Base-by-base conservation (phyloP, 2,113 vertebrate species). In the Canis aureus region DNA sequence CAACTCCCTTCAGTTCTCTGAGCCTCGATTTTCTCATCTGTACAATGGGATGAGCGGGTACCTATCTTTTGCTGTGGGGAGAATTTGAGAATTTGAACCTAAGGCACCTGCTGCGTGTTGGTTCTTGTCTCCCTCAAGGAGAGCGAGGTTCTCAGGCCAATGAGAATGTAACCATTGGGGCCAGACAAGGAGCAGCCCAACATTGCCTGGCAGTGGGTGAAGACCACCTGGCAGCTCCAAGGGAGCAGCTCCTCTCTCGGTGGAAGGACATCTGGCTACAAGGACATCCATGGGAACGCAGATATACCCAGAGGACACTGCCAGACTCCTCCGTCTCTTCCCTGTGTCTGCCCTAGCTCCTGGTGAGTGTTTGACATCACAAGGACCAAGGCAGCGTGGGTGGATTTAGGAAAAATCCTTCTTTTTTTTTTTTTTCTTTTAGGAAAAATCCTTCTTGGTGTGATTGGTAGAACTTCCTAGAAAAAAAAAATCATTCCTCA, bases 11-110 rank as follows among this genome's bases (percentile, higher is more conserved):
- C 19, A 11, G 8, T 96, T 64, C 80, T 62, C 88, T 43, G 64
- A 95, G 22, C 49, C 80, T 95, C 25, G 8, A 69, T 71, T 92
- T 97, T 29, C 22, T 85, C 22, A 22, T 89, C 59, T 23, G 20
- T 82, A 92, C 96, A 55, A 71, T 59, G 60, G 80, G 20, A 0
- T 43, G 19, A 55, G 12, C 51, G 43, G 59, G 15, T 22, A 16
- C 82, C 43, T 49, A 1, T 57, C 12, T 73, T 22, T 12, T 29
- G 38, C 5, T 35, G 27, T 66, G 59, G 49, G 49, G 87, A 38
- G 84, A 88, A 87, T n/a, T 19, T 38, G 69, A 62, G 29, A 20
- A 32, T 38, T 64, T 94, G 64, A 53, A 32, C 67, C 35, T 8
- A 69, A 69, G 38, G 38, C 13, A 16, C 38, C 94, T 79, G 57